Percentiles rank a stretch among this genome's conserved stretches.
Conservation (phyloP, 1,140 invertebrate genomes). For the Apocrypta bakeri region DNA sequence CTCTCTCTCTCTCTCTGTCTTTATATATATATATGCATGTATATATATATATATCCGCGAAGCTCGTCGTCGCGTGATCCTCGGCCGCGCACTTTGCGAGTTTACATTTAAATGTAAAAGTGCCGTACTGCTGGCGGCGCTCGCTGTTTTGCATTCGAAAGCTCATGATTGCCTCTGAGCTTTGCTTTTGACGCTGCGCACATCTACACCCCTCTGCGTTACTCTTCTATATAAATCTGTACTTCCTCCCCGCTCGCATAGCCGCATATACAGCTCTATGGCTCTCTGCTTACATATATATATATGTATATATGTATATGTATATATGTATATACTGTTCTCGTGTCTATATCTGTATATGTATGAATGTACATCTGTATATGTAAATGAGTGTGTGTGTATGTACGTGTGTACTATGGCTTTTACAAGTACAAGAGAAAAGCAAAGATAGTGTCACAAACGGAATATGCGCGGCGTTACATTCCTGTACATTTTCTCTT, state of each 20-base stretch:
- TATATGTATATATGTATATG: background rate
- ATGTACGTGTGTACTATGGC: background rate
- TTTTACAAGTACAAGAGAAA: background rate
- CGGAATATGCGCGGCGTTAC: background rate
- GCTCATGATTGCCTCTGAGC: constrained; percentile 76
- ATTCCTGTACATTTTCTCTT: background rate
- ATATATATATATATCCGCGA: constrained; percentile 17
- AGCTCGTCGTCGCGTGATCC: constrained; percentile 25
- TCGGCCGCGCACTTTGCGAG: constrained; percentile 67
- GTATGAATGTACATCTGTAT: background rate
- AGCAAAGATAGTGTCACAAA: background rate
- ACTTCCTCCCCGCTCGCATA: too few species aligned
- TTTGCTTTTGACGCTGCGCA: constrained; percentile 72
- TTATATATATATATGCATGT: too few species aligned
- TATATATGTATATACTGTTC: too few species aligned
- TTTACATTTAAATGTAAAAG: constrained; percentile 77
- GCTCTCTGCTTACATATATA: too few species aligned
- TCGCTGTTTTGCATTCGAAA: constrained; percentile 75
- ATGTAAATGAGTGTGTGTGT: background rate
- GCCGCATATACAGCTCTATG: too few species aligned
- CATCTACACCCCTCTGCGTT: constrained; percentile 25
- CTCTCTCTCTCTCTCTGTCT: background rate
- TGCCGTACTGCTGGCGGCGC: constrained; percentile 64
- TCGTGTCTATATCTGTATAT: background rate
- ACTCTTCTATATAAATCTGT: background rate